These are phyloP conservation scores for Ceryle rudis DNA, from an alignment of 2,797 vertebrate genomes.

Conservation along the genomic window DNA sequence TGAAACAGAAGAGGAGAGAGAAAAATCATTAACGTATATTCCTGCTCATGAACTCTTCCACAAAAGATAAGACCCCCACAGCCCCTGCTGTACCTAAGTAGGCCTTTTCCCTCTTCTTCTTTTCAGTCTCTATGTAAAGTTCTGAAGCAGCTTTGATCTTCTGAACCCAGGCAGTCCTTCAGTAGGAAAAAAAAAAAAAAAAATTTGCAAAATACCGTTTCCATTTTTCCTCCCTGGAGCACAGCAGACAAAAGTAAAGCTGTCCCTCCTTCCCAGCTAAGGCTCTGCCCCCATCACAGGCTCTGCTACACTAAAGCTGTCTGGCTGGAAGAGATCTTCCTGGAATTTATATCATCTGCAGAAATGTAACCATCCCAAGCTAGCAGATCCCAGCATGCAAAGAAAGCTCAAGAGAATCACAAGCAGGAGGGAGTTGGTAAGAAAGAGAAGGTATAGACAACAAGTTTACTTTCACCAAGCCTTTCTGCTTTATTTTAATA, in stretches of 20 bases:
- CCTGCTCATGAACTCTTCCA: not conserved
- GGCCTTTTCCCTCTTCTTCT: constrained; percentile 98
- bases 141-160: constrained; percentile 98
- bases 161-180: constrained; percentile 98
- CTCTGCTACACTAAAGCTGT: not conserved
- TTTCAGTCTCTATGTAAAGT: constrained; percentile 98
- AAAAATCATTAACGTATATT: not conserved
- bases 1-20: not conserved
- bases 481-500: not conserved
- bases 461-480: not conserved
- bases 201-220: not conserved
- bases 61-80: not conserved
- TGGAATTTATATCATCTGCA: not conserved
- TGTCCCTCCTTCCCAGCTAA: not conserved
- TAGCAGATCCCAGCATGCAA: not conserved
- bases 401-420: not conserved
- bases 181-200: not conserved
- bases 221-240: not conserved
- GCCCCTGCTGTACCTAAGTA: constrained; percentile 86
- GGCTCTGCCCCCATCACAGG: not conserved
- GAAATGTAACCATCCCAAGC: not conserved
- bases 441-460: not conserved
- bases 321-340: not conserved
- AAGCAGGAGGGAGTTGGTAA: not conserved
- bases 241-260: not conserved